Evolutionary conservation across 53 echinoderm and acorn worm species (phyloP).

Genomic region (Stichopus horrens): DNA sequence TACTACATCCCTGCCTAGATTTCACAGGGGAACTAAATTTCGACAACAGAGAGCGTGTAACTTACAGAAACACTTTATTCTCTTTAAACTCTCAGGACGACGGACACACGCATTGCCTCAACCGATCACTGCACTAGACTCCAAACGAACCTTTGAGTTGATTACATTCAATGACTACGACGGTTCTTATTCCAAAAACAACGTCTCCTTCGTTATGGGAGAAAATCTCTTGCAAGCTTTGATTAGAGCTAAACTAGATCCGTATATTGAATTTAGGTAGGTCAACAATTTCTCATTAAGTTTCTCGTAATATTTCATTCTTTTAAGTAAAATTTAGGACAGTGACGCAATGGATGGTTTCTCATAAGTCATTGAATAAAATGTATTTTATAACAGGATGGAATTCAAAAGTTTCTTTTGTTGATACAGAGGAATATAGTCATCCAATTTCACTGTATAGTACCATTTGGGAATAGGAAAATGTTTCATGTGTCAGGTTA

Average conservation of each 20-base stretch:
- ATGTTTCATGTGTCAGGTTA: too few relatives aligned
- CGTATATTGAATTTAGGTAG: background rate
- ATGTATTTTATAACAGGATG: too few relatives aligned
- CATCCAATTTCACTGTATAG: too few relatives aligned
- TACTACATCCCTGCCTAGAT: too few relatives aligned
- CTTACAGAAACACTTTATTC: background rate
- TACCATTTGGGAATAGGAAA: too few relatives aligned
- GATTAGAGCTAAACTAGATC: conserved; percentile 10
- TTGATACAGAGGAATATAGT: too few relatives aligned
- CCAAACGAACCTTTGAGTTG: background rate
- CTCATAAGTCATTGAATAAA: too few relatives aligned
- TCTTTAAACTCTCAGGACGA: background rate
- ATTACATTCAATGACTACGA: background rate
- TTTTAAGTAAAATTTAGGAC: background rate
- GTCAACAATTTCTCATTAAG: too few relatives aligned
- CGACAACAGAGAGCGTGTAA: too few relatives aligned
- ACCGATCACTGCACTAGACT: background rate
- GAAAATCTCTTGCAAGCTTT: conserved; percentile 17
- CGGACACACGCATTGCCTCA: background rate
- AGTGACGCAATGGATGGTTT: too few relatives aligned
- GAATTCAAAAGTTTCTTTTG: too few relatives aligned
- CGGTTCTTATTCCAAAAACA: background rate
- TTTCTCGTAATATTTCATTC: background rate
- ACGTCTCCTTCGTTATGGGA: background rate
- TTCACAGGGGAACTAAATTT: too few relatives aligned